A percentile compares a stretch with the other conserved stretches of the same genome.
Conservation (phyloP, 2,797 vertebrate species). For the Acanthurus leucopareius region DNA sequence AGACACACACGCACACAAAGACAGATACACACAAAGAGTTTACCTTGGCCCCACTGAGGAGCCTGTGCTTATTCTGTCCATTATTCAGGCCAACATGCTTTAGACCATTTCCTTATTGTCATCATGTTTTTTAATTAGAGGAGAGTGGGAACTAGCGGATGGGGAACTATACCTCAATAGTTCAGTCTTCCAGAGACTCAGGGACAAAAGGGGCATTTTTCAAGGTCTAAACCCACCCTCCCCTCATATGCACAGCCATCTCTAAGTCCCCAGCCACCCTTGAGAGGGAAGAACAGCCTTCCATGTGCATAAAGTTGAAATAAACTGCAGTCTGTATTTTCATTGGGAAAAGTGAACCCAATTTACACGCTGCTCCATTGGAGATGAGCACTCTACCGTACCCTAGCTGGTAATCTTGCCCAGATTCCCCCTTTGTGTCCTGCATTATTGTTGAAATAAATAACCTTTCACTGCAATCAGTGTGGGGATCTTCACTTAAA, state of each 20-base stretch:
- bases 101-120: conserved; percentile 71
- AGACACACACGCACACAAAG: conserved; percentile 32
- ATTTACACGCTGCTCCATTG: conserved; percentile 86
- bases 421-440: conserved; percentile 86
- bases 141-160: conserved; percentile 68
- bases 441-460: conserved; percentile 90
- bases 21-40: conserved; percentile 45
- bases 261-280: conserved; percentile 78
- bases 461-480: conserved; percentile 90
- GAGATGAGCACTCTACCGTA: conserved; percentile 84
- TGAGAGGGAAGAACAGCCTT: conserved; percentile 79
- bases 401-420: conserved; percentile 85
- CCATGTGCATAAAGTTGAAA: conserved; percentile 86
- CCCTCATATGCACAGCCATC: conserved; percentile 69
- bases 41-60: conserved; percentile 42
- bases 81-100: conserved; percentile 65
- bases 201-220: conserved; percentile 85
- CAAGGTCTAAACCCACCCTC: conserved; percentile 82
- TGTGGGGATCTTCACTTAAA: conserved; percentile 89
- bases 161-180: conserved; percentile 68
- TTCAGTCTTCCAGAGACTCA: conserved; percentile 74
- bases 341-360: conserved; percentile 88
- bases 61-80: conserved; percentile 53
- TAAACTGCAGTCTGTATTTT: conserved; percentile 86
- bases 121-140: conserved; percentile 80